Evolutionary conservation across 1,140 invertebrate species (phyloP), one percentile per base, ranked within the genome.

Genomic region (Teleopsis dalmanni): DNA sequence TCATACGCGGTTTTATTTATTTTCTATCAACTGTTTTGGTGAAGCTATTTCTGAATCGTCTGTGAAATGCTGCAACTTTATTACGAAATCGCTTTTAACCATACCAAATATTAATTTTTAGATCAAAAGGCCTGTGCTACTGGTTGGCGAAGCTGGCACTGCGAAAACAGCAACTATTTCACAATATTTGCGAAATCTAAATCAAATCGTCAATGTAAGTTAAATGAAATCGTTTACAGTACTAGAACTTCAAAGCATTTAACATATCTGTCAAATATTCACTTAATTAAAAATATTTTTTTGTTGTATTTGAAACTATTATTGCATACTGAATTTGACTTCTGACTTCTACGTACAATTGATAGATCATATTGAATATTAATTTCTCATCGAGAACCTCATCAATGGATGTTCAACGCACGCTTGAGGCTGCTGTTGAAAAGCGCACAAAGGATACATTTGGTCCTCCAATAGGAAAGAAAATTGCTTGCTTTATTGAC

Each of bases 381-480:
- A 94, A 94, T 74, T 95, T 94, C 72, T 93, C 91, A 22, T 91
- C 87, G 13, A 77, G 88, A 60, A 94, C 91, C 1, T 88, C 85
- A 0, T 92, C 91, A 0, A 76, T 90, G 74, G 88, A 94, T 70
- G 83, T 95, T 6, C 91, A 95, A 66, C 76, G 81, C 35, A 91
- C 84, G 58, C 74, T 95, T 45, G 91, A 95, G 72, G 83, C 87
- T 0, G 81, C 81, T 22, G 81, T 94, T 4, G 88, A 93, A 61
- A 94, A 93, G 70, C 75, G 89, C 54, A 92, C 89, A 3, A 91
- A 91, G 69, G 85, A 92, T 63, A 82, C 83, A 16, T 94, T 86
- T 62, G 91, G 91, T 1, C 91, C 91, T 45, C 81, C 88, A 4
- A 76, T 85, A 33, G 90, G 90, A 16, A 94, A 91, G 73, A 83